These are phyloP conservation scores for Cantharis rufa DNA, from an alignment of 2,888 invertebrate species.

Conservation along the genomic window DNA sequence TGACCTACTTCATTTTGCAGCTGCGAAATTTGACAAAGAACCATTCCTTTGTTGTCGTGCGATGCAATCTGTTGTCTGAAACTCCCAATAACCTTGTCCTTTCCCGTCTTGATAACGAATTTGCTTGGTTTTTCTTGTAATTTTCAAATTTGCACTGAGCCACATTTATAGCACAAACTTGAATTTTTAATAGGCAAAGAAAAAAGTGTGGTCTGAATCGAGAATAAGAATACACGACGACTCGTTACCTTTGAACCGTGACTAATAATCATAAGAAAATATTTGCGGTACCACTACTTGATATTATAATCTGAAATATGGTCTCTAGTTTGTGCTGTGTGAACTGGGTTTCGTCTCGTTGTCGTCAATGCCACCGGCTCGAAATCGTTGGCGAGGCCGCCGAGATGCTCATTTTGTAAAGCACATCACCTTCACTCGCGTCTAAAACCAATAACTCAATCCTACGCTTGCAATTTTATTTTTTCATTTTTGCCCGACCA, in stretches of 20 bases:
- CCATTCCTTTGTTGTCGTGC: conserved; percentile 1
- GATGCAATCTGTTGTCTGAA: not conserved
- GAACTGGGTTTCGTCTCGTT: conserved; percentile 37
- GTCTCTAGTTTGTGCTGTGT: conserved; percentile 31
- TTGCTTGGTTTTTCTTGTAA: not conserved
- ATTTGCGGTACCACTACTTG: not conserved
- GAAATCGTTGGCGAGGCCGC: conserved; percentile 38
- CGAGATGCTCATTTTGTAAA: conserved; percentile 26
- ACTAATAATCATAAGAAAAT: conserved; percentile 20
- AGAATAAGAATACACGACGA: not conserved
- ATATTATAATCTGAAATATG: conserved; percentile 13
- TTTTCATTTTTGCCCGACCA: not conserved
- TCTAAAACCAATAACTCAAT: conserved; percentile 5
- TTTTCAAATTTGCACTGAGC: not conserved
- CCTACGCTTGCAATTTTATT: not conserved
- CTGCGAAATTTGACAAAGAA: conserved; percentile 36
- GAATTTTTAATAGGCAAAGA: not conserved
- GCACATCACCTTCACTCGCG: conserved; percentile 19
- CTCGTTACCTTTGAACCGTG: conserved; percentile 16
- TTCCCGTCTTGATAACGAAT: not conserved
- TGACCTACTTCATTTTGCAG: conserved; percentile 35
- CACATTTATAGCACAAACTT: not conserved
- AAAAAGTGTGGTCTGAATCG: not conserved
- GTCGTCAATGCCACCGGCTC: conserved; percentile 45
- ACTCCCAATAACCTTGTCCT: not conserved